These are phyloP conservation scores for Archips xylosteana DNA, from an alignment of 2,888 invertebrate species.

Conservation along the genomic window DNA sequence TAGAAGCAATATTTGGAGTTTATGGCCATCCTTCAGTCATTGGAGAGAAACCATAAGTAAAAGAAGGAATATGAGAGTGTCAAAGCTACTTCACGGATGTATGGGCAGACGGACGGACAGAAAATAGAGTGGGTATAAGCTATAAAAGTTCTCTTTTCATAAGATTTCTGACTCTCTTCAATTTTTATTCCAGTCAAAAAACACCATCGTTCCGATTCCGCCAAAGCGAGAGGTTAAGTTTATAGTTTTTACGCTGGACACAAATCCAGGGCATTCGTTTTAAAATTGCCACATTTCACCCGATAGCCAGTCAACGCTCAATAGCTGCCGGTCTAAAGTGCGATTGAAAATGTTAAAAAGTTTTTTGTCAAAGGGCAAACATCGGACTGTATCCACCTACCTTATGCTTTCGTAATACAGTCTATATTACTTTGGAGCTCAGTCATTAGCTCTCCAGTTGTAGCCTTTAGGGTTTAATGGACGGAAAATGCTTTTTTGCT, in stretches of 20 bases:
- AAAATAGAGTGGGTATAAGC: too few relatives aligned
- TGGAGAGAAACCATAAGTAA: too few relatives aligned
- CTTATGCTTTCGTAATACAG: not conserved
- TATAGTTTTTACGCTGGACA: not conserved
- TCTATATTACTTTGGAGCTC: not conserved
- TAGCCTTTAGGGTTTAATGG: slow-evolving; percentile 30
- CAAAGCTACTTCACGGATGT: too few relatives aligned
- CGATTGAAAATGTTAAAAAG: slow-evolving; percentile 41
- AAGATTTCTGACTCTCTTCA: too few relatives aligned
- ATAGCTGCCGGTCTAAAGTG: slow-evolving; percentile 27
- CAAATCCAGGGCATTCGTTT: slow-evolving; percentile 5
- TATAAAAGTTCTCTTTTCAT: too few relatives aligned
- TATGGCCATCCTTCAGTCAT: too few relatives aligned
- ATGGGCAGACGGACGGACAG: too few relatives aligned
- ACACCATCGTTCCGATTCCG: too few relatives aligned
- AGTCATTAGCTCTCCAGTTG: slow-evolving; percentile 35
- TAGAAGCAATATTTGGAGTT: too few relatives aligned
- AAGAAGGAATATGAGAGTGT: too few relatives aligned
- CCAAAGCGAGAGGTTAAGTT: too few relatives aligned
- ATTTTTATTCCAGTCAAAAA: too few relatives aligned
- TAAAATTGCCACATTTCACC: slow-evolving; percentile 22
- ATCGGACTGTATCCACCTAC: not conserved
- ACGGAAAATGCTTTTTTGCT: slow-evolving; percentile 30
- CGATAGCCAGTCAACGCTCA: slow-evolving; percentile 13
- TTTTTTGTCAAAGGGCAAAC: slow-evolving; percentile 41